phyloP scores from a whole-genome alignment of 2,888 invertebrate species.

The Euplexia lucipara region DNA sequence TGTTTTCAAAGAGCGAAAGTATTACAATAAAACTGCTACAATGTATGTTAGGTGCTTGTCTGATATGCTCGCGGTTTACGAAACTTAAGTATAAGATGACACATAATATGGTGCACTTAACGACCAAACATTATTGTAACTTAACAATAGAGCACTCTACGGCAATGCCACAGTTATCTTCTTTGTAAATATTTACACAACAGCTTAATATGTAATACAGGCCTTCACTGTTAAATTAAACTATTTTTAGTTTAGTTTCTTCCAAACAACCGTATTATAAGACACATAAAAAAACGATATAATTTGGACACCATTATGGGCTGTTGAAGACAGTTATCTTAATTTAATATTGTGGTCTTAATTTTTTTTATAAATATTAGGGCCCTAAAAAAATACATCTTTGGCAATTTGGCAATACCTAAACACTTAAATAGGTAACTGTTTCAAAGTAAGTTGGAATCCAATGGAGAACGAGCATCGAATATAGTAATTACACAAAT shows the following conservation, averaged over 20 bases:
- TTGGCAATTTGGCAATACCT: constrained; percentile 52
- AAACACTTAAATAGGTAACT: constrained; percentile 16
- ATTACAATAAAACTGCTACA: constrained; percentile 8
- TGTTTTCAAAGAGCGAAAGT: constrained; percentile 11
- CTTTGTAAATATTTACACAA: constrained; percentile 44
- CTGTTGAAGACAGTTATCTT: constrained; percentile 9
- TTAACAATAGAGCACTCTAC: background rate
- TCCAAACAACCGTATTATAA: background rate
- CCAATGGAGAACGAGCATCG: background rate
- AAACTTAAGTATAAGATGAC: background rate
- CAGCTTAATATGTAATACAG: constrained; percentile 40
- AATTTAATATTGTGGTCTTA: background rate
- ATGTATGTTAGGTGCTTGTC: background rate
- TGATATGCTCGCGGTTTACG: too few species aligned
- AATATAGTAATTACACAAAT: too few species aligned
- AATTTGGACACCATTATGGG: background rate
- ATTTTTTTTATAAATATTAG: constrained; percentile 20
- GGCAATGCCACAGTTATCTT: constrained; percentile 2
- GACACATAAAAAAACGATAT: constrained; percentile 7
- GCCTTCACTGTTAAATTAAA: constrained; percentile 7
- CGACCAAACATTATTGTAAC: constrained; percentile 9
- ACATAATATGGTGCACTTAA: constrained; percentile 2
- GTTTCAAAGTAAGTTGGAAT: background rate
- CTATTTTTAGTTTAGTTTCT: constrained; percentile 2
- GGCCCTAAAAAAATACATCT: constrained; percentile 42